Evolutionary conservation across 1,140 invertebrate species (phyloP), one percentile per base, ranked within the genome.

Genomic region (Papilio xuthus): DNA sequence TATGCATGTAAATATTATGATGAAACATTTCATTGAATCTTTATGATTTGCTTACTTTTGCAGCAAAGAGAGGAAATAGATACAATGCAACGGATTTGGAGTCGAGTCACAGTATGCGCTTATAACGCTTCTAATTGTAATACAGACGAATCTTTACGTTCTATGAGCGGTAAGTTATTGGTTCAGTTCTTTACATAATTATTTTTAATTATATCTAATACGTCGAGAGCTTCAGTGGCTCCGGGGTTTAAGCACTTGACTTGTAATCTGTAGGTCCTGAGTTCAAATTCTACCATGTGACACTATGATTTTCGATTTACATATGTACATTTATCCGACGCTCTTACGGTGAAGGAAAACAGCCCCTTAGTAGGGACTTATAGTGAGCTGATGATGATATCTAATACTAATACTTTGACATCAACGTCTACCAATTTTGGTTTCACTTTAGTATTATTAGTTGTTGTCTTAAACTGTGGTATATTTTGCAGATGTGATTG

Each of bases 71-170:
- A 92, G 86, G 89, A 92, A 88, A 92, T 93, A 47, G 89, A 93
- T 70, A 85, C 86, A 76, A 93, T 93, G 92, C 92, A 93, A 69
- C 85, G 87, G 41, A 90, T 92, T 71, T 93, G 92, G 92, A 93
- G 89, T 75, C 81, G 90, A 37, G 90, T 88, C 18, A 85, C 87
- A 18, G 84, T 93, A 7, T 93, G 92, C 84, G 85, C 87, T 20
- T 93, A 90, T 70, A 92, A 93, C 79, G 71, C 77, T 4, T 86
- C 85, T 23, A 42, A 70, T 67, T 93, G 92, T 75, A 84, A 82
- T 53, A 80, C 78, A 3, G 90, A 92, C 74, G 86, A 91, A 79
- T 85, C 87, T 10, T 37, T 83, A 75, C 85, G 85, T 78, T 88
- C 87, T 23, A 91, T 93, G 89, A 93, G 85, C 82, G 92, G 92